These are phyloP conservation scores for Agapornis roseicollis DNA, from an alignment of 2,113 vertebrate genomes.

Conservation along the genomic window DNA sequence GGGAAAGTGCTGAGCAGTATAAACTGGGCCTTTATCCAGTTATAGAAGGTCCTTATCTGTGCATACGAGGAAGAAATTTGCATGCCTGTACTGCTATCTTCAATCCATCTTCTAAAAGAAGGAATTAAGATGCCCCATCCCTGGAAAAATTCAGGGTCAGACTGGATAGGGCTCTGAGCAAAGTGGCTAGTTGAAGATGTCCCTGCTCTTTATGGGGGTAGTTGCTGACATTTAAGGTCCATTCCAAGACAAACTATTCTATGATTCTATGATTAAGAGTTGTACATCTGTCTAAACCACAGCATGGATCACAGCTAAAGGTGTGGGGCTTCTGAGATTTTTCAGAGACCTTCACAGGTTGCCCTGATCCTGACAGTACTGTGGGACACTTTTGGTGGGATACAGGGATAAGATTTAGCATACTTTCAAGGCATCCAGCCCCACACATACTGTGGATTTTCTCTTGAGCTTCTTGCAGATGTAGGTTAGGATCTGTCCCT, in stretches of 20 bases:
- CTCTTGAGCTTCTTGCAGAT: neutral
- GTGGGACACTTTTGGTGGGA: neutral
- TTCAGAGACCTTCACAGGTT: neutral
- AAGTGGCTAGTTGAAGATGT: neutral
- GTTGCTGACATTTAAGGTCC: neutral
- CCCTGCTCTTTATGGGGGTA: neutral
- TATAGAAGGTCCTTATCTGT: neutral
- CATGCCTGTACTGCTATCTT: accelerated
- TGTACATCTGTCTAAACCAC: neutral
- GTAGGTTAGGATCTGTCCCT: neutral
- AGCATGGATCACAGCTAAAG: neutral
- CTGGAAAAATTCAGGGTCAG: neutral
- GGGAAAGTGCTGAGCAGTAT: neutral
- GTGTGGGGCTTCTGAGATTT: neutral
- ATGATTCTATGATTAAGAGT: neutral
- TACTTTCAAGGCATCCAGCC: neutral
- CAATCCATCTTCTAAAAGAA: neutral
- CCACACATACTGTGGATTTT: neutral
- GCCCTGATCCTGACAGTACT: accelerated
- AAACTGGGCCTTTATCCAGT: neutral
- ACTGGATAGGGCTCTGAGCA: neutral
- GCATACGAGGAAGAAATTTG: neutral
- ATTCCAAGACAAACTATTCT: neutral
- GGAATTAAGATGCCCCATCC: neutral
- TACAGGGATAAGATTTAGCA: neutral